phyloP scores from a whole-genome alignment of 2,797 vertebrate species.

The Odontamblyopus rebecca region DNA sequence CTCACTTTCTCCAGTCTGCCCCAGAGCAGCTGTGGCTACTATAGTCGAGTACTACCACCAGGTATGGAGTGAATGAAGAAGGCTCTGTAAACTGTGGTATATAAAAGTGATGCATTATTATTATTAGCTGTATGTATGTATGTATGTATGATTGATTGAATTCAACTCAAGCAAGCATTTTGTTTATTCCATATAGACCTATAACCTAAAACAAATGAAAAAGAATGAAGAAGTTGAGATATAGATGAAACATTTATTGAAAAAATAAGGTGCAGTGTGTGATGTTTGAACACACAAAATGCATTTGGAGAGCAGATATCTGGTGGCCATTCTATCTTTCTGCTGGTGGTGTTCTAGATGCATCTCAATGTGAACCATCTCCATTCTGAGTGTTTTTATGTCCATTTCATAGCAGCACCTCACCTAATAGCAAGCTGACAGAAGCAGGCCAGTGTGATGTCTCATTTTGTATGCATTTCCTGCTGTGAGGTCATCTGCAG shows the following conservation, averaged over 20 bases:
- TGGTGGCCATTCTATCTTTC: conserved; percentile 43
- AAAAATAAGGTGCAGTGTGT: not conserved
- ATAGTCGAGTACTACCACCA: no score
- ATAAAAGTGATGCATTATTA: no score
- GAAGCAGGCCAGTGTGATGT: conserved; percentile 20
- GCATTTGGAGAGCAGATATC: conserved; percentile 35
- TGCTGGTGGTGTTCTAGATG: conserved; percentile 48
- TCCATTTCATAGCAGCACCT: conserved; percentile 33
- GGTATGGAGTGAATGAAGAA: no score
- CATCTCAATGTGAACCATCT: conserved; percentile 51
- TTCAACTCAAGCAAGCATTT: not conserved
- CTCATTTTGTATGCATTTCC: conserved; percentile 21
- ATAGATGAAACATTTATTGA: not conserved
- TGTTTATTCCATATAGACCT: no score
- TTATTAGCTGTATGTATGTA: no score
- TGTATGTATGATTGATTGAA: no score
- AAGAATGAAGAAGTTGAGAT: not conserved
- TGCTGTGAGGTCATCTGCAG: conserved; percentile 16
- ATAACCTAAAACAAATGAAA: no score
- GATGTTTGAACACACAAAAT: not conserved
- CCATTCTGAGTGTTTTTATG: conserved; percentile 43
- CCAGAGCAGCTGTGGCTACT: no score
- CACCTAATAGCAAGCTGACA: conserved; percentile 34
- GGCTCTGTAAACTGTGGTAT: no score
- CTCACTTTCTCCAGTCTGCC: no score